Base-by-base conservation (phyloP, 1,140 invertebrate genomes). In the Melipona quadrifasciata region DNA sequence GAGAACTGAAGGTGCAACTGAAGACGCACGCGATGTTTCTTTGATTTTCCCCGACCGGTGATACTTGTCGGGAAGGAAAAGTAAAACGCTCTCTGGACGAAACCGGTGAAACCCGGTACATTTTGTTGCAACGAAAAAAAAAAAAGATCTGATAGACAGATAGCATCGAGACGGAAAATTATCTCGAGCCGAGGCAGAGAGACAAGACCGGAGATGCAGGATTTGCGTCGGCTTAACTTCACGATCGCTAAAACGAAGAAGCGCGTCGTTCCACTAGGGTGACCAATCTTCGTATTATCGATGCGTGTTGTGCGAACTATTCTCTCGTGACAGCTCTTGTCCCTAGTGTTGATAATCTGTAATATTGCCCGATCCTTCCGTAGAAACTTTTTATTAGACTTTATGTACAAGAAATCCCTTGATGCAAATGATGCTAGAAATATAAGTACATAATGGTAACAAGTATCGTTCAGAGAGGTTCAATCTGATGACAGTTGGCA, bases 171-270 rank as follows among this genome's bases (percentile, higher is more conserved):
- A 73, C 27, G 51, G 70, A 68, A 80, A 80, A 80, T 80, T 72
- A 74, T 74, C 58, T 57, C n/a, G 10, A n/a, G 21, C 4, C 17
- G n/a, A 55, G 55, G 21, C 4, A 11, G 16, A 31, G 55, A 75
- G 55, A 19, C 31, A 64, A 51, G 5, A 71, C 39, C 47, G 21
- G 73, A 39, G 73, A n/a, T 68, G 51, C 72, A 47, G 17, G 80
- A 79, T 84, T n/a, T 16, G 39, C 31, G 34, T 58, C 31, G 65
- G 27, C 19, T 67, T 80, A 47, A 47, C 65, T 68, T 73, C 2
- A 31, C 51, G 83, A 84, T 73, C 76, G 68, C 79, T 84, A 80
- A 80, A 84, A 67, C 47, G 68, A 47, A 31, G 58, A 65, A 27
- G 27, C 16, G n/a, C 70, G 55, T 24, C 47, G 64, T 31, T 53